phyloP scores from a whole-genome alignment of 2,797 vertebrate genomes.

The Lepus oiostolus region DNA sequence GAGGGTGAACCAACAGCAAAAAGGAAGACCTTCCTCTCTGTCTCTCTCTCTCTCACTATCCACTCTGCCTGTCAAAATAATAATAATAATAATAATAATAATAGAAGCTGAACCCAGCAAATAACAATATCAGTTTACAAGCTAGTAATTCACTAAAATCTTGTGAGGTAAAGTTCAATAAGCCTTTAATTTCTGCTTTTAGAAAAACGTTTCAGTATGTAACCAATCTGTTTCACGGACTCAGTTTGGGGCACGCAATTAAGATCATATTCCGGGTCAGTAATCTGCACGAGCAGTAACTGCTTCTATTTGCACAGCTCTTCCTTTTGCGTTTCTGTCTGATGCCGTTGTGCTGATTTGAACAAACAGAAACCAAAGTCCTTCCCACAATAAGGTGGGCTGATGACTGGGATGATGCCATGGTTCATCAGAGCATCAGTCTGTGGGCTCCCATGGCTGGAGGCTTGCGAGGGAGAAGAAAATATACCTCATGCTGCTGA shows the following conservation, averaged over 20 bases:
- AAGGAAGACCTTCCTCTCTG: too few relatives aligned
- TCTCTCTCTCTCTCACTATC: too few relatives aligned
- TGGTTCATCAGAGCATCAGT: background rate
- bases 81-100: background rate
- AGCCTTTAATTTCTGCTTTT: conserved; percentile 32
- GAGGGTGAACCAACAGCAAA: too few relatives aligned
- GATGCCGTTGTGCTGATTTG: background rate
- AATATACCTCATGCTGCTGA: too few relatives aligned
- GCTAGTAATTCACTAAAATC: background rate
- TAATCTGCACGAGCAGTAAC: background rate
- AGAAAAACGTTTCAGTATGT: conserved; percentile 46
- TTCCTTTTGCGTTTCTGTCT: background rate
- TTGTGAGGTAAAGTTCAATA: background rate
- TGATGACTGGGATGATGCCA: too few relatives aligned
- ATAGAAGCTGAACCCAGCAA: background rate
- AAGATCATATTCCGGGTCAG: background rate
- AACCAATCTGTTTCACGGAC: background rate
- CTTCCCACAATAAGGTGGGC: background rate
- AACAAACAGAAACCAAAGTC: background rate
- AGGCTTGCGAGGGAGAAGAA: background rate
- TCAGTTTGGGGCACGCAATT: background rate
- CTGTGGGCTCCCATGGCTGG: background rate
- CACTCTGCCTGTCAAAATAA: too few relatives aligned
- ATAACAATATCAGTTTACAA: background rate
- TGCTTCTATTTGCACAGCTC: background rate